Evolutionary conservation across 2,888 invertebrate species (phyloP).

Genomic region (Parnassius glacialis): DNA sequence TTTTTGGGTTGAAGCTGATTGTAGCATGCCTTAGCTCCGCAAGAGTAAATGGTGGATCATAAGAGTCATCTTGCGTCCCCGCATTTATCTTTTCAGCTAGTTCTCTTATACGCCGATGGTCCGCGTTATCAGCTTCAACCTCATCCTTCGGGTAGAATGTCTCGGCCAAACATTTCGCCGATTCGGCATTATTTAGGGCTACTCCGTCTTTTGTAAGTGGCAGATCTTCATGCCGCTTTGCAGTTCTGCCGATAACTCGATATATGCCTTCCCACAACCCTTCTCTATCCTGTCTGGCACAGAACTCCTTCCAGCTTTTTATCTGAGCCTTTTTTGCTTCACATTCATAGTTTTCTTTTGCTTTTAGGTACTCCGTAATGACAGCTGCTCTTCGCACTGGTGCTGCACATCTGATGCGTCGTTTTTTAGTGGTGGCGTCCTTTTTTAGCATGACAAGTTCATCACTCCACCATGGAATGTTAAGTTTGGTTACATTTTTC

Average conservation of each 20-base stretch:
- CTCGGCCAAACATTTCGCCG: background rate
- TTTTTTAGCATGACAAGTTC: background rate
- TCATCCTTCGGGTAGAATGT: background rate
- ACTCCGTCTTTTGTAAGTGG: background rate
- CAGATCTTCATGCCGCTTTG: background rate
- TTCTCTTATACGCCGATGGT: background rate
- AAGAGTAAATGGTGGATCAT: background rate
- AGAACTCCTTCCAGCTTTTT: background rate
- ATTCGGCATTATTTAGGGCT: background rate
- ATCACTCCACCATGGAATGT: background rate
- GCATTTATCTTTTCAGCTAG: background rate
- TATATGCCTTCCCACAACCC: conserved; percentile 1
- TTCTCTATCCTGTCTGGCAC: background rate
- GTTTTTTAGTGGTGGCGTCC: background rate
- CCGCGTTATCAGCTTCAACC: background rate
- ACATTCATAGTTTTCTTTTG: background rate
- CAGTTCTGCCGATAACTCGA: background rate
- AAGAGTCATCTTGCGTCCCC: background rate
- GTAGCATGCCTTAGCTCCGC: background rate
- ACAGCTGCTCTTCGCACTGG: background rate
- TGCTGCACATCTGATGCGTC: background rate
- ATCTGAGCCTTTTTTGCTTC: background rate
- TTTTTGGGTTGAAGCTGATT: background rate
- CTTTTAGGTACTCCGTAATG: background rate
- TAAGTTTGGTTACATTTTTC: background rate